These are phyloP conservation scores for Echinometra lucunter DNA, from an alignment of 53 echinoderm and acorn worm genomes.

Conservation along the genomic window DNA sequence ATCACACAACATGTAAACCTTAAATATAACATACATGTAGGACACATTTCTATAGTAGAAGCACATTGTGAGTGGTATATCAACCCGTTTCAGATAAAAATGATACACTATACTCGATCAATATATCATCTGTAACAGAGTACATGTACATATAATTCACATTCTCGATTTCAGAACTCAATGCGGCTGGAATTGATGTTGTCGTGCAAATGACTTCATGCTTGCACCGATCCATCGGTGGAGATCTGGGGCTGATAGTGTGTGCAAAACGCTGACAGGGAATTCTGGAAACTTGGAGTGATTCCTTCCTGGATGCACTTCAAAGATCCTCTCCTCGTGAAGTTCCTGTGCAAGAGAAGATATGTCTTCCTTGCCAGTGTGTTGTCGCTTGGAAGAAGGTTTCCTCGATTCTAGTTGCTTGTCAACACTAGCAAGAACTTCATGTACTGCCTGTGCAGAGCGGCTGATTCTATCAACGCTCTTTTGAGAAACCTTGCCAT, in stretches of 20 bases:
- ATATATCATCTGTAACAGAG: no score
- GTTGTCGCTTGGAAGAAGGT: slow-evolving; percentile 21
- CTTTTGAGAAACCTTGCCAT: slow-evolving; percentile 69
- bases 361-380: slow-evolving; percentile 2
- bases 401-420: neutral
- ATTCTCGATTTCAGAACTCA: neutral
- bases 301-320: neutral
- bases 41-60: no score
- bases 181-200: slow-evolving; percentile 17
- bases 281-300: slow-evolving; percentile 58
- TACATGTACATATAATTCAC: no score
- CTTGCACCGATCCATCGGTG: slow-evolving; percentile 28
- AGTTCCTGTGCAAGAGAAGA: neutral
- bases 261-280: slow-evolving; percentile 12
- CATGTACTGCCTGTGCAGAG: slow-evolving; percentile 60
- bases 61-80: no score
- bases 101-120: no score
- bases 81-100: no score
- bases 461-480: slow-evolving; percentile 72
- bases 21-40: no score
- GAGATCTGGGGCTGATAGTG: slow-evolving; percentile 20
- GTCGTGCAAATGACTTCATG: slow-evolving; percentile 6
- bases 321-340: slow-evolving; percentile 31
- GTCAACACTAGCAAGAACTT: slow-evolving; percentile 10
- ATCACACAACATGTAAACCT: no score